Base-by-base conservation (phyloP, 2,113 vertebrate genomes). In the Neopipo cinnamomea region DNA sequence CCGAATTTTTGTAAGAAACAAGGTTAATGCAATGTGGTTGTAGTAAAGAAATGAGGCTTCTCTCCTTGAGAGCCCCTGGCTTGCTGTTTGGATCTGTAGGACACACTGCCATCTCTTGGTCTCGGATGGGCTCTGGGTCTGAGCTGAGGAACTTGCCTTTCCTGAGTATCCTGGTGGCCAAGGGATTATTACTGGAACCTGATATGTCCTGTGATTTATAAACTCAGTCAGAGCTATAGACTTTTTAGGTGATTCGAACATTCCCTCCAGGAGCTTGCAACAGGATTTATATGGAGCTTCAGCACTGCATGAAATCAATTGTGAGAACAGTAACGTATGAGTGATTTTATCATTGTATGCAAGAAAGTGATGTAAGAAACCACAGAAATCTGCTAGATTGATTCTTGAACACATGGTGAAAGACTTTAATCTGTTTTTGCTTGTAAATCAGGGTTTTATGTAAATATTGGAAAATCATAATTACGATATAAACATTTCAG, bases 71-170 rank as follows among this genome's bases (percentile, higher is more conserved):
- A 42, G 50, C 63, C 47, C 19, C 33, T 52, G 21, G 23, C 6
- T 17, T 17, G 68, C 70, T 65, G 49, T 25, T 46, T 87, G 39
- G 17, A 50, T 78, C 44, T 91, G 85, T 46, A 74, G 90, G 82
- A 68, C 53, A 70, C 62, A 61, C 78, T 95, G 94, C 93, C 95
- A 94, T 96, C 95, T 96, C 63, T 83, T 61, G 93, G 94, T 62
- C 58, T 6, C n/a, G 22, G 28, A 5, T 12, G 46, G 20, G 56
- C 59, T 89, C 55, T 59, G 68, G 49, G 6, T 31, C 37, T 37
- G 62, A n/a, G 62, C 31, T 83, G 79, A 68, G 70, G 18, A 85
- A 27, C 18, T 27, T 52, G 62, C 30, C 15, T n/a, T 74, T 44
- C 28, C 22, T 23, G 7, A 11, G 25, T 14, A 27, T 66, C 33